phyloP scores from a whole-genome alignment of 2,113 vertebrate genomes.

The Fregetta grallaria region DNA sequence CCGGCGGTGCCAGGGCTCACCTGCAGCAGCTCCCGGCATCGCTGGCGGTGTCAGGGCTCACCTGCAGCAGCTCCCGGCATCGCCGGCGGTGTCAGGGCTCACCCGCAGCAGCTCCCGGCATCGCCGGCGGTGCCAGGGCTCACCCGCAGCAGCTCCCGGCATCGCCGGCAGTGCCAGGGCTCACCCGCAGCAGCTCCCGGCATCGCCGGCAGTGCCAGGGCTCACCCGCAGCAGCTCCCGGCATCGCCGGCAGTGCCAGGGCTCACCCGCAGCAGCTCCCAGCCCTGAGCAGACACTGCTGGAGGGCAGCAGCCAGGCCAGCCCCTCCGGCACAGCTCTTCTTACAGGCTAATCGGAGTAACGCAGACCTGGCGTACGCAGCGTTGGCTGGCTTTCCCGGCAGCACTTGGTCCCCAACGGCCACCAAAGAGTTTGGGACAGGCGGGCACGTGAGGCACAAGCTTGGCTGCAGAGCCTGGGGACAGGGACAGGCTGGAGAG shows the following conservation, averaged over 20 bases:
- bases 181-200: neutral
- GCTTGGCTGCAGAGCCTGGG: neutral
- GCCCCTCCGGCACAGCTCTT: neutral
- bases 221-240: neutral
- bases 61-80: neutral
- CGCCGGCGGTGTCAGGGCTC: rapidly evolving
- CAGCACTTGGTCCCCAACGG: rapidly evolving
- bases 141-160: too few relatives aligned
- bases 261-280: neutral
- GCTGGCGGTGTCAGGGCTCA: rapidly evolving
- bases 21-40: too few relatives aligned
- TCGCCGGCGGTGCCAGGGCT: too few relatives aligned
- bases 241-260: too few relatives aligned
- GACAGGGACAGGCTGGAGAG: neutral
- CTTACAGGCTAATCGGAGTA: neutral
- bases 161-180: rapidly evolving
- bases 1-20: rapidly evolving
- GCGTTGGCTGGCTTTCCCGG: rapidly evolving
- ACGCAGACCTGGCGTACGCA: rapidly evolving
- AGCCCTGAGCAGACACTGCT: too few relatives aligned
- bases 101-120: too few relatives aligned
- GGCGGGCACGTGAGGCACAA: rapidly evolving
- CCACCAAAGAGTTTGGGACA: neutral
- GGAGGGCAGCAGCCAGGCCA: neutral
- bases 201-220: rapidly evolving